Evolutionary conservation across 35 echinoderm and acorn worm genomes (phyloP), one percentile per base, ranked within the genome.

Genomic region (Nesometra sesokonis): DNA sequence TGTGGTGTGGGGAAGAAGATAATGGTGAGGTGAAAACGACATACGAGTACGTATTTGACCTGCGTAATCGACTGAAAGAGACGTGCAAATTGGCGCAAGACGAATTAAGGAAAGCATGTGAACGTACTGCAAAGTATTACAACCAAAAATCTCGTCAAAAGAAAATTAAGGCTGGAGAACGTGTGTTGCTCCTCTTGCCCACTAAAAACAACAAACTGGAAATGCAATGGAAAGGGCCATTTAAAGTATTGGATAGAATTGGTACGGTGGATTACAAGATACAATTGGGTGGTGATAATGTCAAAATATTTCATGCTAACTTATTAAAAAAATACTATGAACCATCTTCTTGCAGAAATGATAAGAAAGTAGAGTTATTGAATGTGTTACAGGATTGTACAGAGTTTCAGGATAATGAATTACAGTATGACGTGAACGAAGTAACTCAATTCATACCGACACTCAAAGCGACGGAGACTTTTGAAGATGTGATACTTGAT

Each of bases 1-100:
- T 93, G 19, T 93, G 91, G 91, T 67, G 87, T n/a, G 23, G 79
- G 36, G 13, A 78, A 78, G 39, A 43, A 7, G 39, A 43, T 7
- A 7, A 43, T 4, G 27, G 77, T 32, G 40, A 76, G 23, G 40
- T 57, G 30, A 13, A 52, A 30, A 85, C 84, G 17, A 85, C 84
- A 85, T 85, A 85, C 21, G 40, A 85, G 21, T 85, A 85, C 33
- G 47, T 85, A 29, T 43, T 85, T 57, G 47, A 85, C 30, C 33
- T 85, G 32, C 39, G 84, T 30, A 76, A 85, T 17, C 27, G 84
- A 21, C 4, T 85, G 5, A 43, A 85, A 34, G 84, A 13, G 11
- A 85, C 84, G 8, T 85, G 84, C 57, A 57, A 57, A 31, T 76
- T 85, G 34, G 84, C 40, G 34, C 13, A 85, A 1, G 84, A 31